Evolutionary conservation across 2,888 invertebrate genomes (phyloP).

Genomic region (Spisula solida): DNA sequence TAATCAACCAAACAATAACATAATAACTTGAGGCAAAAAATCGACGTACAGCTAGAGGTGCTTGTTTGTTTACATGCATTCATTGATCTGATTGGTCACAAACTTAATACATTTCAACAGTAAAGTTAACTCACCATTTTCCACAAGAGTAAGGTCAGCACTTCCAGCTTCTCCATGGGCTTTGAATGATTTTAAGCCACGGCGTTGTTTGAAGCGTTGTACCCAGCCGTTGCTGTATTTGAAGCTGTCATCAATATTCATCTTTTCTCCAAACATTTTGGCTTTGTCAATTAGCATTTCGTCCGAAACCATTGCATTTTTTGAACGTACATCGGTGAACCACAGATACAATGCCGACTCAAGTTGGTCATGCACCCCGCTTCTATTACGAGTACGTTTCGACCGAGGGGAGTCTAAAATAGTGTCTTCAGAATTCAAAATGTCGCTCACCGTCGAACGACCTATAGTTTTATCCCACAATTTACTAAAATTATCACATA

Average conservation of each 20-base stretch:
- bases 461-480: too few relatives aligned
- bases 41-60: too few relatives aligned
- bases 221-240: conserved; percentile 19
- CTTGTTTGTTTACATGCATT: too few relatives aligned
- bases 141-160: background rate
- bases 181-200: conserved; percentile 3
- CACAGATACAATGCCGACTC: background rate
- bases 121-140: background rate
- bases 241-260: background rate
- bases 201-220: conserved; percentile 18
- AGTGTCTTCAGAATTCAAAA: too few relatives aligned
- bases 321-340: background rate
- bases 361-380: background rate
- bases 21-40: too few relatives aligned
- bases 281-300: background rate
- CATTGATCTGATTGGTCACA: too few relatives aligned
- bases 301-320: background rate
- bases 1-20: too few relatives aligned
- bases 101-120: too few relatives aligned
- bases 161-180: conserved; percentile 12
- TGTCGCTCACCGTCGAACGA: too few relatives aligned
- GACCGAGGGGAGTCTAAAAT: background rate
- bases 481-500: too few relatives aligned
- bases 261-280: background rate
- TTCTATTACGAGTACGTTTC: background rate